These are phyloP conservation scores for Tetraodon nigroviridis DNA, from an alignment of 2,113 vertebrate genomes.

Conservation along the genomic window DNA sequence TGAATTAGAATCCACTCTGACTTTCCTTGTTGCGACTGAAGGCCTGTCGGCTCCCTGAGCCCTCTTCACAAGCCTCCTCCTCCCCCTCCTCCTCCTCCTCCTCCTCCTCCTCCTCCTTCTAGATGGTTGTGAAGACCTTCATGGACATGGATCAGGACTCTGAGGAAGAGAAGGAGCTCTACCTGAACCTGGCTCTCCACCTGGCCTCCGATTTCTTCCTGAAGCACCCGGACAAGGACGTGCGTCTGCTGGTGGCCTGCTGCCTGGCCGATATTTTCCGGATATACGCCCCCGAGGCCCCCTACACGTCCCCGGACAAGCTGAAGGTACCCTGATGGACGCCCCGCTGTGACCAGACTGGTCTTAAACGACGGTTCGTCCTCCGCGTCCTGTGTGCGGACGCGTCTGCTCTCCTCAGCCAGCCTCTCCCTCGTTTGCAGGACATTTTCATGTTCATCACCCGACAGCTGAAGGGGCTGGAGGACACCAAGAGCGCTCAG, in stretches of 20 bases:
- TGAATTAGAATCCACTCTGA: too few species aligned
- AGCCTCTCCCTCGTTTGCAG: constrained; percentile 64
- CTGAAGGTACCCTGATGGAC: constrained; percentile 78
- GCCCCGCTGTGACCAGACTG: background rate
- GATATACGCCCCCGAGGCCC: constrained; percentile 97
- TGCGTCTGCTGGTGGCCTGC: constrained; percentile 94
- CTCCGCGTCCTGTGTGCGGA: too few species aligned
- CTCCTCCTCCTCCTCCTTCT: constrained; percentile 20
- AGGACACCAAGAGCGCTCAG: constrained; percentile 98
- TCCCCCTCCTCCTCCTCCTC: constrained; percentile 23
- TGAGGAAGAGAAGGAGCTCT: constrained; percentile 98
- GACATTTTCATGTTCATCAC: constrained; percentile 99
- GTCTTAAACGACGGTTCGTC: background rate
- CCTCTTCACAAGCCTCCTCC: too few species aligned
- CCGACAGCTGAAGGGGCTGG: constrained; percentile 94
- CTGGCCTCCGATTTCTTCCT: constrained; percentile 98
- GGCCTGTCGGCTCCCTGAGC: too few species aligned
- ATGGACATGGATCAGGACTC: constrained; percentile 99
- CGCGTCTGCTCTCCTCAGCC: background rate
- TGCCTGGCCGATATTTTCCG: constrained; percentile 98
- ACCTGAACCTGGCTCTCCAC: constrained; percentile 94
- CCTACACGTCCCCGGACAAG: constrained; percentile 96
- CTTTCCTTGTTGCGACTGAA: too few species aligned
- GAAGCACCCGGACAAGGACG: constrained; percentile 98
- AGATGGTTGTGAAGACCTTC: constrained; percentile 99